Evolutionary conservation across 2,888 invertebrate species (phyloP), one percentile per base, ranked within the genome.

Genomic region (Amblyjoppa proteus): DNA sequence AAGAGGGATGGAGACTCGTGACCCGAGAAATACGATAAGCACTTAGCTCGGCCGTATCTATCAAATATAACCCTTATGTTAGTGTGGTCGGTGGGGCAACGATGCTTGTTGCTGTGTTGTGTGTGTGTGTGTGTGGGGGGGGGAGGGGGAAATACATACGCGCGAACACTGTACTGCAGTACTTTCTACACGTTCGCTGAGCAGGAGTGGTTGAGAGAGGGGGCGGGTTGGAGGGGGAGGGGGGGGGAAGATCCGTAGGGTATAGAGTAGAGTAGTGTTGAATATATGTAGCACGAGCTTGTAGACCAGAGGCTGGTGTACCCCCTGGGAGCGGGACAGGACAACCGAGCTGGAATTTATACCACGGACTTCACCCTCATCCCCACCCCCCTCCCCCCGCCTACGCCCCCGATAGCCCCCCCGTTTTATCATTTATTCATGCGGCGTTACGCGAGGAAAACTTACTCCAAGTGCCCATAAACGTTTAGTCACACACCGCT

Each of bases 1-100:
- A 51, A 68, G 68, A 58, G 69, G 41, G 81, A 80, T 41, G 70
- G 81, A 81, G 84, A 49, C 68, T 79, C 75, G 83, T 84, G 81
- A 87, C 87, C 89, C 88, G 85, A 90, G 93, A 93, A 93, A 93
- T 93, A 93, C 93, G 93, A 93, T 93, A 93, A 93, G 93, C 93
- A 93, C 93, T 93, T 93, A 92, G 92, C 90, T 90, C 82, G 87
- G 90, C 90, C 89, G 91, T 93, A 93, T 93, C 93, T 93, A 93
- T 93, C 93, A 93, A 93, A 92, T 91, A 93, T 93, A 93, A 93
- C 92, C 92, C 93, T 93, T 93, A 92, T 92, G 89, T 90, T 87
- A 78, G 73, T 88, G 88, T 88, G 85, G 87, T 79, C 69, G 87
- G 86, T 87, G 89, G 51, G 68, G 58, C 68, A 68, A 68, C 61